These are phyloP conservation scores for Cataglyphis hispanica DNA, from an alignment of 1,140 invertebrate genomes.

Conservation along the genomic window DNA sequence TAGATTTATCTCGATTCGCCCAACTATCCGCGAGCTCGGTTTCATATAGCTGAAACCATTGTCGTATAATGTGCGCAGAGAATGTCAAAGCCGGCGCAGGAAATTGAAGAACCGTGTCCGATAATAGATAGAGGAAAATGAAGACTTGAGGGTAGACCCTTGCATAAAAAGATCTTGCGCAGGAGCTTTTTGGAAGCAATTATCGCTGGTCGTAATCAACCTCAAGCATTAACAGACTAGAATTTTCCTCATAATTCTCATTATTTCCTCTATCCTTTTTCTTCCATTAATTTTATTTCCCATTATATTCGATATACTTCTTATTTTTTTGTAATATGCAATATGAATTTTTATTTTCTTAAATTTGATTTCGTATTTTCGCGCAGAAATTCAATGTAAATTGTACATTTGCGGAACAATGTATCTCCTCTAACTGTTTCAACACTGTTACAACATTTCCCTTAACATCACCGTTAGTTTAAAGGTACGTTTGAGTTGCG, in stretches of 20 bases:
- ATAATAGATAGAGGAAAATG: slow-evolving; percentile 36
- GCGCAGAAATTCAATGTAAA: not conserved
- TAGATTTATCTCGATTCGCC: slow-evolving; percentile 9
- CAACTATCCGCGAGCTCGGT: not conserved
- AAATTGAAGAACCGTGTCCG: slow-evolving; percentile 47
- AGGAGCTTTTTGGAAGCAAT: slow-evolving; percentile 18
- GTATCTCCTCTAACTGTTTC: not conserved
- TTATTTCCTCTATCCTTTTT: not conserved
- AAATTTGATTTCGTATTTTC: not conserved
- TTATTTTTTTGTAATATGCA: not conserved
- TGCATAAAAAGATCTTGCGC: slow-evolving; percentile 7
- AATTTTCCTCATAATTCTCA: not conserved
- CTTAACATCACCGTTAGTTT: not conserved
- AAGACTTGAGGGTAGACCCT: slow-evolving; percentile 14
- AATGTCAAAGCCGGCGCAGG: slow-evolving; percentile 10
- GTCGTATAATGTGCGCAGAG: not conserved
- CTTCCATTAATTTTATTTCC: not conserved
- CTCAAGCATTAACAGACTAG: slow-evolving; percentile 24
- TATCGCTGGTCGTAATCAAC: slow-evolving; percentile 28
- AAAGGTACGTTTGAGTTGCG: slow-evolving; percentile 8
- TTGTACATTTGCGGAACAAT: not conserved
- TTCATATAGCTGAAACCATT: not conserved
- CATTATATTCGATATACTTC: slow-evolving; percentile 2
- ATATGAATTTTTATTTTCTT: not conserved
- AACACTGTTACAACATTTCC: slow-evolving; percentile 16